These are phyloP conservation scores for Oithona nana DNA, from an alignment of 2,888 invertebrate species.

Conservation along the genomic window DNA sequence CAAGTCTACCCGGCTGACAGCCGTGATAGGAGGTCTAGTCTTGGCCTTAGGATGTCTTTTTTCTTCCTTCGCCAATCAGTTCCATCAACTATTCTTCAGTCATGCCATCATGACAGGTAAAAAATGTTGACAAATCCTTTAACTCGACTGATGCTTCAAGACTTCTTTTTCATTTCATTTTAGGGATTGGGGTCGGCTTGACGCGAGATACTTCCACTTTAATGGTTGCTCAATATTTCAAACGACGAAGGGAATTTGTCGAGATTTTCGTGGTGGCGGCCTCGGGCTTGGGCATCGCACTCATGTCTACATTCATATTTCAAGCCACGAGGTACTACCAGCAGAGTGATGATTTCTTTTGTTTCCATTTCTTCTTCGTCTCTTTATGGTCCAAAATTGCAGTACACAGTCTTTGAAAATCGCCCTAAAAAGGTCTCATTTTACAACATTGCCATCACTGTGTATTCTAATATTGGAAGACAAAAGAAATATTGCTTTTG, in stretches of 20 bases:
- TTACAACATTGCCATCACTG: too few species aligned
- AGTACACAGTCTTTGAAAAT: too few species aligned
- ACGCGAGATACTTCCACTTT: slow-evolving; percentile 66
- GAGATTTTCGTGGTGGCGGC: slow-evolving; percentile 73
- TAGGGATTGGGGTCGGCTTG: slow-evolving; percentile 61
- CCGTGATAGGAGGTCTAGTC: slow-evolving; percentile 65
- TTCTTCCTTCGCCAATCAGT: slow-evolving; percentile 70
- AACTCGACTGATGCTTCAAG: background rate
- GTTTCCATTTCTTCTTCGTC: too few species aligned
- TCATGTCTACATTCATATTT: slow-evolving; percentile 63
- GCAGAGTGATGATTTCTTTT: too few species aligned
- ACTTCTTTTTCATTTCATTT: slow-evolving; percentile 18
- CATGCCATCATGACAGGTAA: slow-evolving; percentile 41
- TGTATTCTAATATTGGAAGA: too few species aligned
- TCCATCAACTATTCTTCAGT: slow-evolving; percentile 73
- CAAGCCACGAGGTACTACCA: slow-evolving; percentile 60
- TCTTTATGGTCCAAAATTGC: background rate
- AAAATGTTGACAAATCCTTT: background rate
- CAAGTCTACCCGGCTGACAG: slow-evolving; percentile 68
- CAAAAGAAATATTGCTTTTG: too few species aligned
- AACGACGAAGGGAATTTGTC: slow-evolving; percentile 57
- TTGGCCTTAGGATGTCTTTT: slow-evolving; percentile 70
- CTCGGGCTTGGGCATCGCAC: slow-evolving; percentile 60
- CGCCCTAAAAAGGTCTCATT: too few species aligned
- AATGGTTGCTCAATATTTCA: slow-evolving; percentile 81